Percentiles rank a stretch among this genome's conserved stretches.
phyloP scores from a whole-genome alignment of 1,140 invertebrate species.

The Dufourea novaeangliae region DNA sequence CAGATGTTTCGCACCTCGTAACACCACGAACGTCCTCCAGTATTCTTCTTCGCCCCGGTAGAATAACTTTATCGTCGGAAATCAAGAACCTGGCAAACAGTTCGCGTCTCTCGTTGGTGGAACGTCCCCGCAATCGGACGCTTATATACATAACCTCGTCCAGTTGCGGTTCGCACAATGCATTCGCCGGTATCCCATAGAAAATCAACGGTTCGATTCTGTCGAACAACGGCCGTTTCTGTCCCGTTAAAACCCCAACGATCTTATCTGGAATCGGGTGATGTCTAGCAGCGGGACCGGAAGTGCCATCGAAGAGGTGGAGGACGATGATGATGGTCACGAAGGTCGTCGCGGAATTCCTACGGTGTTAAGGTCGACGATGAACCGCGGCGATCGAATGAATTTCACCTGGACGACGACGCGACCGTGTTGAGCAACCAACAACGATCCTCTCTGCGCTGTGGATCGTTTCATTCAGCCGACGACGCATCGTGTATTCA shows the following conservation, averaged over 20 bases:
- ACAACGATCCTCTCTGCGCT: not conserved
- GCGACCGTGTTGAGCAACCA: conserved; percentile 23
- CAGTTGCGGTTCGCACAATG: conserved; percentile 68
- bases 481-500: conserved; percentile 10
- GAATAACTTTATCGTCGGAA: conserved; percentile 66
- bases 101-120: conserved; percentile 54
- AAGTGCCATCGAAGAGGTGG: conserved; percentile 27
- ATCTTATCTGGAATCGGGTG: conserved; percentile 67
- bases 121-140: conserved; percentile 41
- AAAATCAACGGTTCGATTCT: conserved; percentile 72
- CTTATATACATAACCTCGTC: conserved; percentile 44
- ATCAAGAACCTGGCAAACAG: conserved; percentile 55
- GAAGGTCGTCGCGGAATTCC: conserved; percentile 52
- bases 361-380: conserved; percentile 29
- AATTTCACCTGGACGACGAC: conserved; percentile 6
- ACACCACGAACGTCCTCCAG: conserved; percentile 2
- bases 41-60: conserved; percentile 27
- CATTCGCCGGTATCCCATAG: conserved; percentile 64
- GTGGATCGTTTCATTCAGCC: conserved; percentile 38
- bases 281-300: conserved; percentile 29
- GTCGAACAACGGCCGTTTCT: conserved; percentile 63
- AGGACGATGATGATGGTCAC: conserved; percentile 1
- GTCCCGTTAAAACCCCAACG: conserved; percentile 62
- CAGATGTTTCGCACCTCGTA: conserved; percentile 29
- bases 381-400: not conserved